A percentile compares a stretch with the other conserved stretches of the same genome.
Evolutionary conservation across 53 echinoderm and acorn worm genomes (phyloP).

Genomic region (Antedon mediterranea): DNA sequence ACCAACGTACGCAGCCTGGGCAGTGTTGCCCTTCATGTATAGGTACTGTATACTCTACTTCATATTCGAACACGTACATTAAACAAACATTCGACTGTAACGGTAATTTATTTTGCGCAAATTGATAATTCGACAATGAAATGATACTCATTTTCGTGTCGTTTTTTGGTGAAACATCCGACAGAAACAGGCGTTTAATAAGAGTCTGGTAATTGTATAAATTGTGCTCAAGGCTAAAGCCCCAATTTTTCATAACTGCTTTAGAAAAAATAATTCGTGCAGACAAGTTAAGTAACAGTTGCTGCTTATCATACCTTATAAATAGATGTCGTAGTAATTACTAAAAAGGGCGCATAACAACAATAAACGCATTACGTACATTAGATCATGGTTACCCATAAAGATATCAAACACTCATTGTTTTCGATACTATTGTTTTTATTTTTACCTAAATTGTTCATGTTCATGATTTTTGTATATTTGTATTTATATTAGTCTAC

Average conservation of each 20-base stretch:
- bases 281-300: background rate
- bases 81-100: too few species aligned
- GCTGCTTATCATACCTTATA: background rate
- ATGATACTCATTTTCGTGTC: background rate
- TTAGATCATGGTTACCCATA: too few species aligned
- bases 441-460: too few species aligned
- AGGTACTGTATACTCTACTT: conserved; percentile 19
- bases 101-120: too few species aligned
- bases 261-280: background rate
- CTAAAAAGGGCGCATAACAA: background rate
- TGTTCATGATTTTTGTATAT: too few species aligned
- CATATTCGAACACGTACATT: too few species aligned
- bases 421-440: too few species aligned
- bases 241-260: background rate
- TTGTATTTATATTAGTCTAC: too few species aligned
- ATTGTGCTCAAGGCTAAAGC: background rate
- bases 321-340: background rate
- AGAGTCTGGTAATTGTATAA: background rate
- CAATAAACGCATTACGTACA: too few species aligned
- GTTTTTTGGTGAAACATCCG: background rate
- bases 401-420: too few species aligned
- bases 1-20: conserved; percentile 47
- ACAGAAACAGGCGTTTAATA: background rate
- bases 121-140: background rate
- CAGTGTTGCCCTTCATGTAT: conserved; percentile 79